Conservation (phyloP, 2,797 vertebrate genomes). For the Steatocranus sp. region DNA sequence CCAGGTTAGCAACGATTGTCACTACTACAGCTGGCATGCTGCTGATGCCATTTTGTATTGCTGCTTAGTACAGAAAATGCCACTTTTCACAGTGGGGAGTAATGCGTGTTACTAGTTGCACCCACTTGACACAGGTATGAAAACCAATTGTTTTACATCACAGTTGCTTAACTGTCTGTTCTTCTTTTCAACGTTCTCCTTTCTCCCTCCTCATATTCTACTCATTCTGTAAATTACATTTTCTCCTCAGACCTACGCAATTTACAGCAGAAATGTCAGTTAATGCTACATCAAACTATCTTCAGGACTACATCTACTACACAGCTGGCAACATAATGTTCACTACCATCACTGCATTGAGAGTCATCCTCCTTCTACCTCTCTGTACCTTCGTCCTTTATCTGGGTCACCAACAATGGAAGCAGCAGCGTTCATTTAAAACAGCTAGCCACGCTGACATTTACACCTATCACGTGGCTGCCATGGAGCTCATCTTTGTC, state of each 20-base stretch:
- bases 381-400: neutral
- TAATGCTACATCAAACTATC: neutral
- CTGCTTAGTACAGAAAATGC: neutral
- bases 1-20: neutral
- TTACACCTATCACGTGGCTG: neutral
- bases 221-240: neutral
- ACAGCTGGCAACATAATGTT: accelerated
- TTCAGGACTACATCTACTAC: neutral
- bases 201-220: neutral
- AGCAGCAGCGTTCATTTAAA: neutral
- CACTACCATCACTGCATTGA: neutral
- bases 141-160: neutral
- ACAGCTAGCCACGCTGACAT: neutral
- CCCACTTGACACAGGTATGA: neutral
- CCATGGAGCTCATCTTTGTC: neutral
- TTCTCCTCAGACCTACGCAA: neutral
- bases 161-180: neutral
- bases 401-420: neutral
- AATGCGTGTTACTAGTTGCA: neutral
- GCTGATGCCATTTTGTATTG: neutral
- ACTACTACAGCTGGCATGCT: accelerated
- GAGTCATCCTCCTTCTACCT: neutral
- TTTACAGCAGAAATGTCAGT: neutral
- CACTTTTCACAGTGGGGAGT: neutral
- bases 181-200: neutral